These are phyloP conservation scores for Pangasius djambal DNA, from an alignment of 2,797 vertebrate species.

Conservation along the genomic window DNA sequence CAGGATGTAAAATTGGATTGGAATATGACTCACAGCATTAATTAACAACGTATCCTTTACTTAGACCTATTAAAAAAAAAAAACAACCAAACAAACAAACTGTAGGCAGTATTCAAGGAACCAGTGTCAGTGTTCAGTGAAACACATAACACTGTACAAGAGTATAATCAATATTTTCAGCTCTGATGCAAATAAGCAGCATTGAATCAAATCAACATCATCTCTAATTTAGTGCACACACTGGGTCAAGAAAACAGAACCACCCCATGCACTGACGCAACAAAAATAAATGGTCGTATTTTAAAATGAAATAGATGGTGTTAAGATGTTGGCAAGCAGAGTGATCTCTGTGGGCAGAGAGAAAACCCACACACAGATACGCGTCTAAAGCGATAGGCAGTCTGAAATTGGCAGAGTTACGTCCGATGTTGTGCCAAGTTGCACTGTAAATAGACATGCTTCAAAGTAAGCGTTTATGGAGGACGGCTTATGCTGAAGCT, in stretches of 20 bases:
- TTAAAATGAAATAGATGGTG: constrained; percentile 43
- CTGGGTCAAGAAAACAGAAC: constrained; percentile 33
- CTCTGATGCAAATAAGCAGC: constrained; percentile 9
- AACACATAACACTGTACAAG: neutral
- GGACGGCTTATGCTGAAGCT: constrained; percentile 20
- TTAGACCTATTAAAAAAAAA: neutral
- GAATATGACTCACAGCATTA: neutral
- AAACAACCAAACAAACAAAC: neutral
- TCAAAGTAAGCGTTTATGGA: constrained; percentile 27
- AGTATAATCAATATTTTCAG: constrained; percentile 10
- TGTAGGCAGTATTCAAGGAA: constrained; percentile 5
- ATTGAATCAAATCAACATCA: constrained; percentile 14
- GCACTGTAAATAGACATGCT: constrained; percentile 33
- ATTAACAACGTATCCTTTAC: neutral
- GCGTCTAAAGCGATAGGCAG: constrained; percentile 41
- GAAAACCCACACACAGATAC: constrained; percentile 49
- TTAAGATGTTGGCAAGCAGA: constrained; percentile 42
- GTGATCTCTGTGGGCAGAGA: constrained; percentile 46
- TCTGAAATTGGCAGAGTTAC: constrained; percentile 34
- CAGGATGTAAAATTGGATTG: neutral
- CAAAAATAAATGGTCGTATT: constrained; percentile 44
- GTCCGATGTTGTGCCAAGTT: constrained; percentile 18
- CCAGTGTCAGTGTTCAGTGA: neutral
- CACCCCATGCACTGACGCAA: constrained; percentile 28
- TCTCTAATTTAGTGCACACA: constrained; percentile 14